Conservation (phyloP, 2,797 vertebrate genomes). For the Hippoglossus hippoglossus region DNA sequence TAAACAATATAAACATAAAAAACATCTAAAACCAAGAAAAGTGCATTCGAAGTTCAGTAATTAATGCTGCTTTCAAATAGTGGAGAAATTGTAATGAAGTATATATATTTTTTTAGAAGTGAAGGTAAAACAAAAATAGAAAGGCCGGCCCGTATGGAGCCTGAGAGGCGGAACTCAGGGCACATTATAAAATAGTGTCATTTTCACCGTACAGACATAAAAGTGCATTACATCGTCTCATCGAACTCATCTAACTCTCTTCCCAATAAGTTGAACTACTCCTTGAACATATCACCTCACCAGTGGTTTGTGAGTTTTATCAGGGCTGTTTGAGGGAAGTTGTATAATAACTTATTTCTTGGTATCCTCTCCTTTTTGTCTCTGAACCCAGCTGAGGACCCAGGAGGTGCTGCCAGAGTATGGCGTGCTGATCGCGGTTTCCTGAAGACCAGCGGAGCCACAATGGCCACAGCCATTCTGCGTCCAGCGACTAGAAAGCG, state of each 20-base stretch:
- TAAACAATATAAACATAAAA: too few relatives aligned
- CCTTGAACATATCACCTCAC: conserved; percentile 17
- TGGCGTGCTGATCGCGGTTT: conserved; percentile 71
- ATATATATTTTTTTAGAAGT: too few relatives aligned
- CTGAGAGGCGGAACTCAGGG: too few relatives aligned
- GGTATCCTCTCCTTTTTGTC: not conserved
- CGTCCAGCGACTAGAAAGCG: conserved; percentile 58
- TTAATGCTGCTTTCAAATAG: too few relatives aligned
- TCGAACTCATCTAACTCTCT: conserved; percentile 2
- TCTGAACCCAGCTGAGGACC: conserved; percentile 82
- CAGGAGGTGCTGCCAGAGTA: conserved; percentile 76
- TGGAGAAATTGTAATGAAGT: too few relatives aligned
- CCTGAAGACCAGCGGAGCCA: conserved; percentile 71
- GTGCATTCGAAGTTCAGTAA: too few relatives aligned
- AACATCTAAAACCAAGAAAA: not conserved
- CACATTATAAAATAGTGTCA: not conserved
- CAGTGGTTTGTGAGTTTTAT: not conserved
- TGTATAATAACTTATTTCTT: not conserved
- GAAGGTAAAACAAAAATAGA: too few relatives aligned
- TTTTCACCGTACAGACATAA: not conserved
- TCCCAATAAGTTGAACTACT: conserved; percentile 22
- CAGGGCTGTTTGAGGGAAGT: not conserved
- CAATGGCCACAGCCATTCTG: conserved; percentile 58
- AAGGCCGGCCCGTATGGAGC: not conserved
- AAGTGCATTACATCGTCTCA: not conserved